These are phyloP conservation scores for Microchrysa polita DNA, from an alignment of 2,888 invertebrate species.

Conservation along the genomic window DNA sequence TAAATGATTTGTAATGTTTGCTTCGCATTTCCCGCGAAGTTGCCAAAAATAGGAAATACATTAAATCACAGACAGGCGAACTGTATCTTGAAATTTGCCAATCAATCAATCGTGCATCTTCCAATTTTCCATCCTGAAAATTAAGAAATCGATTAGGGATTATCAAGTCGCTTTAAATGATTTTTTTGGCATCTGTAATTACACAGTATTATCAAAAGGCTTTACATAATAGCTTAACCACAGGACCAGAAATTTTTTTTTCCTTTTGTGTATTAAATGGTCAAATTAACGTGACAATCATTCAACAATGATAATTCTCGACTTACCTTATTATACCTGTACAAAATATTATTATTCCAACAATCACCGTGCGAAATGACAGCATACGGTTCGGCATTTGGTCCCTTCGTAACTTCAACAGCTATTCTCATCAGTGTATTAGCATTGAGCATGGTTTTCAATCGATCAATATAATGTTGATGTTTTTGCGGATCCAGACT, in stretches of 20 bases:
- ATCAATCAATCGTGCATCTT: conserved; percentile 57
- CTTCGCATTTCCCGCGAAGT: conserved; percentile 56
- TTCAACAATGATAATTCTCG: too few species aligned
- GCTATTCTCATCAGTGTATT: conserved; percentile 54
- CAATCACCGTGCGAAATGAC: conserved; percentile 61
- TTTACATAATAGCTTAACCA: too few species aligned
- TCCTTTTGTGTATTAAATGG: not conserved
- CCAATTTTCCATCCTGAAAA: conserved; percentile 51
- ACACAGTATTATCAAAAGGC: too few species aligned
- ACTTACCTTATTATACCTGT: conserved; percentile 51
- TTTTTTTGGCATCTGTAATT: too few species aligned
- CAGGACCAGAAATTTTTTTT: too few species aligned
- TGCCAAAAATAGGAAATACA: conserved; percentile 58
- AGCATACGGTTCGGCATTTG: conserved; percentile 58
- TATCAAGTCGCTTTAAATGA: too few species aligned
- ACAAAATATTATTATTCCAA: conserved; percentile 62
- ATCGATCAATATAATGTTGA: conserved; percentile 46
- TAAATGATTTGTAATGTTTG: conserved; percentile 54
- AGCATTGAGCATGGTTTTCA: conserved; percentile 52
- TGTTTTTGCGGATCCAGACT: conserved; percentile 52
- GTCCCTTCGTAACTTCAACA: conserved; percentile 52
- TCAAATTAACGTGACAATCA: conserved; percentile 7
- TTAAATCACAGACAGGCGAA: conserved; percentile 59
- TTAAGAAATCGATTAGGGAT: not conserved
- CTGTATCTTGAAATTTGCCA: conserved; percentile 61